Evolutionary conservation across 1,140 invertebrate genomes (phyloP).

Genomic region (Diorhabda elongata): DNA sequence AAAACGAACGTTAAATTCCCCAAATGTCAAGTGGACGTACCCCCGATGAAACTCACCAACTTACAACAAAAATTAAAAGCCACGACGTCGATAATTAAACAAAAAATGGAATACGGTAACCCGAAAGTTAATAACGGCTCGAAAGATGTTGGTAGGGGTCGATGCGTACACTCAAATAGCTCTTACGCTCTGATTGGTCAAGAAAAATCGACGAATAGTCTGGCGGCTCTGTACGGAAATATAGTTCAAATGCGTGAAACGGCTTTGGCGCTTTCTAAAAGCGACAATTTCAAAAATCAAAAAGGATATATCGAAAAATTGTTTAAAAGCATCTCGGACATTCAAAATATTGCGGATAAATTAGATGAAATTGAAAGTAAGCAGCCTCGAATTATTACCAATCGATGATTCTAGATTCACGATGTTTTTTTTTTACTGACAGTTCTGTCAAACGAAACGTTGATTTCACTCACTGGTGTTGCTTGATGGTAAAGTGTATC

Average conservation of each 20-base stretch:
- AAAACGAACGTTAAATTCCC: no score
- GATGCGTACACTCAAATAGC: no score
- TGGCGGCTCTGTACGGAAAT: conserved; percentile 18
- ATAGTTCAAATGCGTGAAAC: conserved; percentile 16
- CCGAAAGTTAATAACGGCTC: not conserved
- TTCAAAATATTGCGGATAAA: conserved; percentile 12
- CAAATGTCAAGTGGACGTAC: no score
- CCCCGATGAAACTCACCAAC: not conserved
- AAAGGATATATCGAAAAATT: conserved; percentile 7
- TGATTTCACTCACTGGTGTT: no score
- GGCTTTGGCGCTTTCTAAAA: not conserved
- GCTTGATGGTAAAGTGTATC: no score
- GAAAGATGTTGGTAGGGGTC: no score
- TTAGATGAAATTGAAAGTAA: not conserved
- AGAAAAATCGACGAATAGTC: not conserved
- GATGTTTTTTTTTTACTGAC: no score
- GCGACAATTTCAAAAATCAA: not conserved
- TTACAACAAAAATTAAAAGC: conserved; percentile 15
- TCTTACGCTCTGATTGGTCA: no score
- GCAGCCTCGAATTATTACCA: no score
- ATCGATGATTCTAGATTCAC: no score
- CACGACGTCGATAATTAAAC: conserved; percentile 7
- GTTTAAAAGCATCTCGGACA: conserved; percentile 8
- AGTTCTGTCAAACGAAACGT: no score
- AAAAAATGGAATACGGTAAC: conserved; percentile 2